Base-by-base conservation (phyloP, 2,888 invertebrate genomes). In the Ophraella communa region DNA sequence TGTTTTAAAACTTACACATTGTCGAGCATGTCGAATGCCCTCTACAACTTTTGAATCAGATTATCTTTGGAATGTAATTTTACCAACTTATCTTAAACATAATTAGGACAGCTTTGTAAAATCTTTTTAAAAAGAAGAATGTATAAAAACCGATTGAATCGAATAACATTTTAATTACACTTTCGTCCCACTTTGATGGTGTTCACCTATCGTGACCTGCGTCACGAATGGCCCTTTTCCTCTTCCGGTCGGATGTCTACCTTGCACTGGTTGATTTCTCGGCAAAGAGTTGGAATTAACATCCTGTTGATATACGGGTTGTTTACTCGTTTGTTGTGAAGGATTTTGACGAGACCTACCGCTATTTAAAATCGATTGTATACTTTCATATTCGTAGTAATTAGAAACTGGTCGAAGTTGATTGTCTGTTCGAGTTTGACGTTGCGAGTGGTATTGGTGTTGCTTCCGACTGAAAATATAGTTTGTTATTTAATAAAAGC, bases 371-470 rank as follows among this genome's bases (percentile, higher is more conserved):
- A 87, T 81, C 83, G 89, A 86, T 72, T 91, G 91, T 30, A 91
- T 89, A 71, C 88, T 91, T 80, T 93, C 93, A 81, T 93, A 93
- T 81, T 94, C 93, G 81, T 92, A 93, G 82, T 90, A 93, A 82
- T 92, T 93, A 65, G 93, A 93, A 67, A 90, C 88, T 4, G 93
- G 93, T 17, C 93, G 85, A 54, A 85, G 82, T 73, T 81, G 86
- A 57, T 79, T 84, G 53, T 82, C 79, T 1, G 84, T 82, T 35
- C 85, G 81, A 55, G 85, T 82, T 67, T 87, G 85, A 2, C 79
- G 73, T 77, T 87, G 87, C 4, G 88, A 88, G 78, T 88, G 88
- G 77, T 89, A 88, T 77, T 89, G 88, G 73, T 88, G 88, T 79
- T 89, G 88, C 71, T 89, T 85, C 64, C 89, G 87, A 81, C 88